Evolutionary conservation across 2,113 vertebrate species (phyloP).

Genomic region (Leiothrix lutea): DNA sequence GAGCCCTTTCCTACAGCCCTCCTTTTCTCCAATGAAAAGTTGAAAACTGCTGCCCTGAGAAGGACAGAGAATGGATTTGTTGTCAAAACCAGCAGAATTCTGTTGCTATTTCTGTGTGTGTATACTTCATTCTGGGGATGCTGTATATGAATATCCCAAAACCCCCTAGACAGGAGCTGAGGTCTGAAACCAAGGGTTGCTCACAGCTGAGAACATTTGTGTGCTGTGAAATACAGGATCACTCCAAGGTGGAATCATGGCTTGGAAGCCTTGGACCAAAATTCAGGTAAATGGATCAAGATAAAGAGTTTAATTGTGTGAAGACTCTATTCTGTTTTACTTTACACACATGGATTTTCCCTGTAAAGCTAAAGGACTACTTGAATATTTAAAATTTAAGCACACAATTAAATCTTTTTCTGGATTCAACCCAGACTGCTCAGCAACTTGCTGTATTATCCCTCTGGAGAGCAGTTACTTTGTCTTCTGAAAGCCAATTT

Average conservation of each 20-base stretch:
- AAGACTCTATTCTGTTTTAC: neutral
- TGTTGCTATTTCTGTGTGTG: neutral
- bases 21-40: neutral
- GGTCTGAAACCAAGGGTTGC: neutral
- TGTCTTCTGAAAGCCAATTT: constrained; percentile 40
- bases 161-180: fast-evolving
- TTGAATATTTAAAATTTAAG: constrained; percentile 16
- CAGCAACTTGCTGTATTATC: constrained; percentile 6
- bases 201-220: neutral
- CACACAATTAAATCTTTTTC: neutral
- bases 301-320: neutral
- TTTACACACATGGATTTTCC: neutral
- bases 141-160: neutral
- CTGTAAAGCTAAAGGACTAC: neutral
- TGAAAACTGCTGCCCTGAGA: neutral
- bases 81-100: neutral
- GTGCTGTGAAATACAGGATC: neutral
- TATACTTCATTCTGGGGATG: neutral
- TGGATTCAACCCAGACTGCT: constrained; percentile 2
- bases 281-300: neutral
- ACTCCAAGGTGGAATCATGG: neutral
- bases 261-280: neutral
- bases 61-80: neutral
- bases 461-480: constrained; percentile 20
- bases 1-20: neutral